Percentiles rank a stretch among this genome's conserved stretches.
phyloP scores from a whole-genome alignment of 2,888 invertebrate genomes.

The Dryadula phaetusa region DNA sequence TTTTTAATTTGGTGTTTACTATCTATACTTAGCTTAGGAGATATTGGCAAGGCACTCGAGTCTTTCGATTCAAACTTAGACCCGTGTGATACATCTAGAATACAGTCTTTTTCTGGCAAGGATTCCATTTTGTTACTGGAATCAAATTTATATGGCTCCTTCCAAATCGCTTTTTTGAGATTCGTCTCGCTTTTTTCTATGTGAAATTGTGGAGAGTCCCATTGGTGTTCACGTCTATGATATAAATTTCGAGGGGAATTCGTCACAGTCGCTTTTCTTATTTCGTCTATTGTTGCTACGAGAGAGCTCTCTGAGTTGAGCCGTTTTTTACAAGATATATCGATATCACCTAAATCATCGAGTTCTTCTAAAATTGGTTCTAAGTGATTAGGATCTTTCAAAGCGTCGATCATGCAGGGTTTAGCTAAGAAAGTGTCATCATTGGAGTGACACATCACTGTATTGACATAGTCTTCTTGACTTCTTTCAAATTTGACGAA shows the following conservation, averaged over 20 bases:
- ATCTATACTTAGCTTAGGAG: slow-evolving; percentile 52
- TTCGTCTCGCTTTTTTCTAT: slow-evolving; percentile 65
- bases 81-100: slow-evolving; percentile 57
- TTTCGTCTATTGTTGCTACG: slow-evolving; percentile 87
- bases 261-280: slow-evolving; percentile 82
- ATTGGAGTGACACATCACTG: slow-evolving; percentile 76
- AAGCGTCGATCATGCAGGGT: slow-evolving; percentile 79
- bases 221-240: slow-evolving; percentile 79
- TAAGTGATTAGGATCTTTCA: slow-evolving; percentile 81
- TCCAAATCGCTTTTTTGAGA: slow-evolving; percentile 76
- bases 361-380: slow-evolving; percentile 84
- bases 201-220: slow-evolving; percentile 74
- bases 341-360: slow-evolving; percentile 81
- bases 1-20: slow-evolving; percentile 56
- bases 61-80: slow-evolving; percentile 65
- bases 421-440: slow-evolving; percentile 82
- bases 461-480: slow-evolving; percentile 82
- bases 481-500: slow-evolving; percentile 75
- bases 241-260: slow-evolving; percentile 84
- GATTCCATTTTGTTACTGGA: slow-evolving; percentile 75
- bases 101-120: slow-evolving; percentile 73
- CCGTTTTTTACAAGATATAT: slow-evolving; percentile 68
- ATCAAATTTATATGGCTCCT: slow-evolving; percentile 76
- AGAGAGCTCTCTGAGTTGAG: slow-evolving; percentile 83
- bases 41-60: slow-evolving; percentile 51